Evolutionary conservation across 1,140 invertebrate genomes (phyloP), one percentile per base, ranked within the genome.

Genomic region (Luehdorfia chinensis): DNA sequence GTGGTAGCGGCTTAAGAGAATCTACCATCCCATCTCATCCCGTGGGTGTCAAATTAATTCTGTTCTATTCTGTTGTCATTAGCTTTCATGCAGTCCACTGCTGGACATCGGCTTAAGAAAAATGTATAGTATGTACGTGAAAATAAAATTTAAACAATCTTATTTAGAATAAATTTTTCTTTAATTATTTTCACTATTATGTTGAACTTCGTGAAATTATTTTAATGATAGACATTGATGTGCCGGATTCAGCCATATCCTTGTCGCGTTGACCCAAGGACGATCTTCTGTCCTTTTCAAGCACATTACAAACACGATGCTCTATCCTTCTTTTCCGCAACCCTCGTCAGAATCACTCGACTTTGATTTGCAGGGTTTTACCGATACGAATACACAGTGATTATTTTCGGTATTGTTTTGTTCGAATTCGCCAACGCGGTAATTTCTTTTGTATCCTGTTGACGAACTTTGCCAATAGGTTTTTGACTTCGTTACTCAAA

Each of bases 331-430:
- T 19, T 16, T 12, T 13, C 11, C 4, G 19, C 19, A 21, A 37
- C 34, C 34, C 34, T 37, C 34, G 34, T 37, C 34, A 37, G 11
- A 36, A 37, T 13, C 34, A 37, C 34, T 37, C 21, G 15, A 37
- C 15, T 19, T 21, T 37, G 34, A 23, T 37, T 37, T 37, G 18
- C 6, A 37, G 34, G 18, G 34, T 37, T 37, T 37, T 8, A 21
- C 18, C 21, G 34, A 19, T 37, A 37, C 18, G 15, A 31, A 31
- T 34, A 23, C 12, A 5, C 9, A 4, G 2, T 11, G 34, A 37
- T 37, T 34, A 34, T 34, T 19, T 37, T 21, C 9, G 6, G 18
- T 21, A 37, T 21, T 37, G 34, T 37, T 37, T 33, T 14, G 32
- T 33, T 1, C 1, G 16, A 15, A 36, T 36, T 21, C 12, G 4